Evolutionary conservation across 2,888 invertebrate species (phyloP).

Genomic region (Notodonta dromedarius): DNA sequence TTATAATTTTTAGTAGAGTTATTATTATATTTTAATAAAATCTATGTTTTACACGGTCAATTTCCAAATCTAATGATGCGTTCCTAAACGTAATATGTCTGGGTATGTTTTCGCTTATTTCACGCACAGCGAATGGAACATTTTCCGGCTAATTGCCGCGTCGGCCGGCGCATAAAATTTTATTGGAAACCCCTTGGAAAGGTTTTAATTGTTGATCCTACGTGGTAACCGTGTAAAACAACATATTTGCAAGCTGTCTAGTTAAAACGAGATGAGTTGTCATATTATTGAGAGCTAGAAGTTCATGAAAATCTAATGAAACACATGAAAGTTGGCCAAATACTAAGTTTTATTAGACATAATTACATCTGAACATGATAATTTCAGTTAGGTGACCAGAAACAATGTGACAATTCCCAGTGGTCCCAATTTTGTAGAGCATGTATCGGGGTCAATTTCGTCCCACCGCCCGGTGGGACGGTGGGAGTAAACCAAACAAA

Average conservation of each 20-base stretch:
- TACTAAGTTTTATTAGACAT: too few relatives aligned
- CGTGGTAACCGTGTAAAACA: conserved; percentile 16
- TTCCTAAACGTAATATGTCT: not conserved
- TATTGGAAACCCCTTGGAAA: conserved; percentile 32
- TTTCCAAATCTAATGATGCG: not conserved
- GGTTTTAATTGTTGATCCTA: conserved; percentile 33
- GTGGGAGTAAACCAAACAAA: not conserved
- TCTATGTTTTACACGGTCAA: not conserved
- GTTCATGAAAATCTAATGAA: too few relatives aligned
- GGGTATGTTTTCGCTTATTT: conserved; percentile 23
- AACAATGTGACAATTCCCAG: not conserved
- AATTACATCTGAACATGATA: not conserved
- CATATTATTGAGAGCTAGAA: too few relatives aligned
- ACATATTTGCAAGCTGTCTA: conserved; percentile 1
- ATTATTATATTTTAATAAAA: too few relatives aligned
- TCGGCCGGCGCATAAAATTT: conserved; percentile 34
- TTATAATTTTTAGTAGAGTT: too few relatives aligned
- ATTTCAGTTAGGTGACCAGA: not conserved
- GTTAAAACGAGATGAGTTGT: not conserved
- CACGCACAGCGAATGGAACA: conserved; percentile 18
- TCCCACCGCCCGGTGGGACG: not conserved
- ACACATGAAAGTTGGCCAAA: too few relatives aligned
- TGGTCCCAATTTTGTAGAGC: not conserved
- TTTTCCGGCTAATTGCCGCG: conserved; percentile 26
- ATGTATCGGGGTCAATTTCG: not conserved